These are phyloP conservation scores for Euproctis similis DNA, from an alignment of 2,888 invertebrate genomes.

Conservation along the genomic window DNA sequence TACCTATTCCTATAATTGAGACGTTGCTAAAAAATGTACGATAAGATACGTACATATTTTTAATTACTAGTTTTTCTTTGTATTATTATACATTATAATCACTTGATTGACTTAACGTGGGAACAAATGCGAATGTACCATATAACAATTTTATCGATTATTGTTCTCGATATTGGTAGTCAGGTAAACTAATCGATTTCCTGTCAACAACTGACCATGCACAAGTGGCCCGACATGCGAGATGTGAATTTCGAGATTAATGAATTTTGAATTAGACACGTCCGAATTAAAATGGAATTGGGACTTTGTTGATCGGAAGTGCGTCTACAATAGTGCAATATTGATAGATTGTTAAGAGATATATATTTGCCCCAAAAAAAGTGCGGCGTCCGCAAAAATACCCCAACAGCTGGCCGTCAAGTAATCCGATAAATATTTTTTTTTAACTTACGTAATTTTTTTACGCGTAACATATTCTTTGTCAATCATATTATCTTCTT, in stretches of 20 bases:
- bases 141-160: constrained; percentile 7
- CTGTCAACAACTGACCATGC: constrained; percentile 73
- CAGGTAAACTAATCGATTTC: constrained; percentile 61
- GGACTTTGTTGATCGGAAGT: constrained; percentile 69
- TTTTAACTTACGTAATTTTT: constrained; percentile 25
- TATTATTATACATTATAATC: too few species aligned
- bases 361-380: constrained; percentile 57
- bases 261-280: constrained; percentile 70
- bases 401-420: constrained; percentile 60
- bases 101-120: too few species aligned
- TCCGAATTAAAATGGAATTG: constrained; percentile 67
- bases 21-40: too few species aligned
- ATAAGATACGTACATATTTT: too few species aligned
- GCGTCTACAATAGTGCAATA: constrained; percentile 58
- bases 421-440: constrained; percentile 70
- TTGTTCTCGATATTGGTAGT: constrained; percentile 17
- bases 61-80: too few species aligned
- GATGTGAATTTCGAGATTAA: constrained; percentile 59
- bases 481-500: constrained; percentile 17
- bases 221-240: constrained; percentile 51
- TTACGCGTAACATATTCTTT: constrained; percentile 11
- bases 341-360: constrained; percentile 58
- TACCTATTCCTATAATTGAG: too few species aligned
- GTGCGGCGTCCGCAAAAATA: constrained; percentile 50
- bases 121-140: too few species aligned